Base-by-base conservation (phyloP, 2,888 invertebrate genomes). In the Furcula furcula region DNA sequence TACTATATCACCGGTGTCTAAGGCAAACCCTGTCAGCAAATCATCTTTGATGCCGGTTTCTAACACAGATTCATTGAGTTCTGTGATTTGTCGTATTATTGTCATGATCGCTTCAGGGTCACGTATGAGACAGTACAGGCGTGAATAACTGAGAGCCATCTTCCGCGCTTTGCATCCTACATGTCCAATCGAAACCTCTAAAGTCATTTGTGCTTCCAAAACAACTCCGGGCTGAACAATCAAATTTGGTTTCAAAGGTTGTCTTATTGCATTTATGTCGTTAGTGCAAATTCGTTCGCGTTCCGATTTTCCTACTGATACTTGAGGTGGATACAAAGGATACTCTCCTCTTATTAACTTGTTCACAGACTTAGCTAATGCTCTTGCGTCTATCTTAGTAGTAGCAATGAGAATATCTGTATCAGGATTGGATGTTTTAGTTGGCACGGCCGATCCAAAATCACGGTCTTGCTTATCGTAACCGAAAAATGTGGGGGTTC, bases 211-310 rank as follows among this genome's bases (percentile, higher is more conserved):
- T 1, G 86, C 68, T 40, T 75, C 53, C 39, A 86, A 50, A 22
- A 86, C 55, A 0, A 72, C 39, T 4, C 60, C 52, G 11, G 79
- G 49, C 21, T 68, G 72, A 13, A 86, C 65, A 1, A 72, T 25
- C 19, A 72, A 30, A 7, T 59, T 36, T 0, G 77, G 71, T 14
- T 34, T 50, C 1, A 67, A n/a, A 2, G 52, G 36, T 10, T 36
- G 35, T 52, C 69, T 55, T 6, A 82, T 57, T 16, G 49, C 67
- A 55, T 87, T 86, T 4, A 84, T 63, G 43, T 86, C 84, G 40
- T 86, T 87, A 1, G 85, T 83, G 40, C 85, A 86, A 30, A 65
- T 48, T 10, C 42, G 51, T 48, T 78, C 72, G 21, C 82, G 69
- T 9, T 58, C 48, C 20, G 65, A 34, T 3, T 29, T 28, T 4